Evolutionary conservation across 2,888 invertebrate species (phyloP), one percentile per base, ranked within the genome.

Genomic region (Cerastis rubricosa): DNA sequence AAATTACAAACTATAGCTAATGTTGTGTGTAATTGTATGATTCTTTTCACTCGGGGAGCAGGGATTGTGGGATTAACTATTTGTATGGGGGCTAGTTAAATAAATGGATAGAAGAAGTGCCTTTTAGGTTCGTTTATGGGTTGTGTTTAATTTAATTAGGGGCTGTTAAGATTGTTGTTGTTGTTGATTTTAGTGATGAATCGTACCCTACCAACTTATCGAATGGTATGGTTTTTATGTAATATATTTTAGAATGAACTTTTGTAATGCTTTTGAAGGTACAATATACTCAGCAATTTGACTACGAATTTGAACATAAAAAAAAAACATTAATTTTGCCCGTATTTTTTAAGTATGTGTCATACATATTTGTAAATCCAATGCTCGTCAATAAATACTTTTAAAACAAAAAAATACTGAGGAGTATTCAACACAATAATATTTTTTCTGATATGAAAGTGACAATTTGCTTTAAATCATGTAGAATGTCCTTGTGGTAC

Each of bases 1-100:
- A 89, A 91, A 91, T 87, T 89, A 85, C 86, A 78, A 85, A 88
- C 87, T 89, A 88, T 57, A 75, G 71, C 85, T 88, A 91, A 91
- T 91, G 91, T 89, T 83, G 80, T 88, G 80, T 89, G 87, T 91
- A 88, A 91, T 91, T 89, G 84, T 85, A 83, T 82, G 80, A 89
- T 88, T 88, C 88, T 88, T 89, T 88, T 74, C 71, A 74, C 57
- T 81, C 19, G 63, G 66, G 40, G 40, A 40, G 70, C 65, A 25
- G 72, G 74, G 78, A 84, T 89, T 81, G 67, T 4, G 64, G 71
- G 77, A 88, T 87, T 89, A 88, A 81, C 47, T 67, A 68, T 66
- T 51, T 66, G 67, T 69, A 51, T 45, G 71, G 74, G 84, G 80
- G 66, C 17, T 61, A 35, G 85, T 71, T 84, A 70, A 84, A 86